phyloP scores from a whole-genome alignment of 2,888 invertebrate genomes.

The Anthrax anthrax region DNA sequence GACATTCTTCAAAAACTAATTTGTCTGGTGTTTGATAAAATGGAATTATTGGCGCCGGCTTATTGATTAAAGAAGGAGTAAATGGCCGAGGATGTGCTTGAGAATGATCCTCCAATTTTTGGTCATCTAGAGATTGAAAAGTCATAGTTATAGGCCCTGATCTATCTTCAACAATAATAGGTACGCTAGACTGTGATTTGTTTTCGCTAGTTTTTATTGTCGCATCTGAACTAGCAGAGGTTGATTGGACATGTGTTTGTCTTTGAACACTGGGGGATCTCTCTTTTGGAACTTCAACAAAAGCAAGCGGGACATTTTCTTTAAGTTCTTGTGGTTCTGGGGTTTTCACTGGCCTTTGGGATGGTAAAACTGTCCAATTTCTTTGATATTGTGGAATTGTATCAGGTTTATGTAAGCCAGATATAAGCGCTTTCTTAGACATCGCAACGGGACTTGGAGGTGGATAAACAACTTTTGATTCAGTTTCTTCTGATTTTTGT shows the following conservation, averaged over 20 bases:
- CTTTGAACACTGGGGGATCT: conserved; percentile 20
- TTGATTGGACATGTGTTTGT: conserved; percentile 7
- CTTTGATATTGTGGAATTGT: conserved; percentile 50
- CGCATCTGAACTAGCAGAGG: conserved; percentile 14
- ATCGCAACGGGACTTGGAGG: conserved; percentile 28
- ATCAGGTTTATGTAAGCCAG: conserved; percentile 47
- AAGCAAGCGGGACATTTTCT: conserved; percentile 35
- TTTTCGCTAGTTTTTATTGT: conserved; percentile 11
- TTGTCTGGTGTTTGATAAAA: conserved; percentile 56
- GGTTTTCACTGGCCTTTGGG: conserved; percentile 42
- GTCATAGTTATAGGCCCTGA: conserved; percentile 44
- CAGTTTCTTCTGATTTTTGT: conserved; percentile 18
- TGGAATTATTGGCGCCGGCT: conserved; percentile 58
- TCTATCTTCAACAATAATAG: conserved; percentile 33
- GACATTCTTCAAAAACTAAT: conserved; percentile 51
- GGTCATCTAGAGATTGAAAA: conserved; percentile 50
- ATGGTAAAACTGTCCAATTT: conserved; percentile 43
- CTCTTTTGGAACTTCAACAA: conserved; percentile 24
- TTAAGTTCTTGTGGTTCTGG: conserved; percentile 40
- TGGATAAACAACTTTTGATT: conserved; percentile 28
- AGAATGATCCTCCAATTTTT: conserved; percentile 31
- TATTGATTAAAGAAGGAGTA: conserved; percentile 56
- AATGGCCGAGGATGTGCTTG: conserved; percentile 37
- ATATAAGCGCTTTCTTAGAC: conserved; percentile 27
- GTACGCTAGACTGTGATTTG: conserved; percentile 18